Conservation (phyloP, 2,113 vertebrate species). For the Triplophysa dalaica region DNA sequence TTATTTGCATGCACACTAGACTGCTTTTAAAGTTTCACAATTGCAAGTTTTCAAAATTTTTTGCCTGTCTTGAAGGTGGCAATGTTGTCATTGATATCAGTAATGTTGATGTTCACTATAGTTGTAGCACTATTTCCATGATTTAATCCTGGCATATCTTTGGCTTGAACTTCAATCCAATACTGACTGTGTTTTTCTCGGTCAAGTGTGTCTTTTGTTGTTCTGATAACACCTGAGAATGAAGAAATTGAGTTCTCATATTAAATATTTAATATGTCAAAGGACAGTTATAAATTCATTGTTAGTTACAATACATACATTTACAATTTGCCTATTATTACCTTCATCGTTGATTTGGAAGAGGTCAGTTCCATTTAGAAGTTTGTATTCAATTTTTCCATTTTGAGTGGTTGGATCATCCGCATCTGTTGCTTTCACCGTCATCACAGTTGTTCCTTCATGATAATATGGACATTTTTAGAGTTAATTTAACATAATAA, state of each 20-base stretch:
- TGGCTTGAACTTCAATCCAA: constrained; percentile 80
- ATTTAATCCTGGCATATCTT: constrained; percentile 73
- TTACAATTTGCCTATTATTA: constrained; percentile 52
- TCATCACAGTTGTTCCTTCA: constrained; percentile 80
- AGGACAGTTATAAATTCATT: not conserved
- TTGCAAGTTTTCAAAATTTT: constrained; percentile 32
- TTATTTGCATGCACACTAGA: not conserved
- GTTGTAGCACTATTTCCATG: constrained; percentile 77
- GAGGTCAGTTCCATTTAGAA: constrained; percentile 71
- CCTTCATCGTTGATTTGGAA: constrained; percentile 83
- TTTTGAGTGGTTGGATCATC: constrained; percentile 87
- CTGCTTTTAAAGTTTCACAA: not conserved
- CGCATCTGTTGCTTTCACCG: constrained; percentile 82
- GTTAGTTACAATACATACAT: too few species aligned
- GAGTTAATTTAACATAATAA: not conserved
- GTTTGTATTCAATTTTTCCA: constrained; percentile 77
- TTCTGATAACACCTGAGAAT: constrained; percentile 73
- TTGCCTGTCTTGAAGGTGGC: constrained; percentile 82
- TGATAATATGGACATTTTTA: not conserved
- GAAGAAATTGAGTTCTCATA: not conserved
- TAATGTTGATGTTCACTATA: constrained; percentile 80
- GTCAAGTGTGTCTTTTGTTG: constrained; percentile 76
- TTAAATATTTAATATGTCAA: not conserved
- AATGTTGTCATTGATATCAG: constrained; percentile 88
- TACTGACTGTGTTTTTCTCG: constrained; percentile 80